Conservation (phyloP, 2,113 vertebrate genomes). For the Hemicordylus capensis region DNA sequence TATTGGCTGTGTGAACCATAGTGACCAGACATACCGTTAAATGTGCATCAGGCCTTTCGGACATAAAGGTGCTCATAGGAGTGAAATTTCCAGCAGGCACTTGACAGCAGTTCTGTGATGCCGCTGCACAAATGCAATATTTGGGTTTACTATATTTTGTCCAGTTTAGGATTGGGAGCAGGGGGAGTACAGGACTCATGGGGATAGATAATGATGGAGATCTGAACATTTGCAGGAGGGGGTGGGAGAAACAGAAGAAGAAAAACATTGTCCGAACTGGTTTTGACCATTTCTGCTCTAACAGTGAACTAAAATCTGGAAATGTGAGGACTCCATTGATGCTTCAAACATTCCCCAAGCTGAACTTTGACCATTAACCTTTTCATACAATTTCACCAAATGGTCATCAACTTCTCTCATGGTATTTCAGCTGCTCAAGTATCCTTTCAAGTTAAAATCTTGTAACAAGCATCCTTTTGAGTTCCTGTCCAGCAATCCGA, state of each 20-base stretch:
- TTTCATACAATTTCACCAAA: slow-evolving; percentile 28
- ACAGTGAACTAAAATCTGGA: rapidly evolving
- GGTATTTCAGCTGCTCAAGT: slow-evolving; percentile 45
- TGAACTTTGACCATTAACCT: slow-evolving; percentile 26
- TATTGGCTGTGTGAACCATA: too few species aligned
- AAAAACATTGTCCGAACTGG: not conserved
- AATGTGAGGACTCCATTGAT: slow-evolving; percentile 25
- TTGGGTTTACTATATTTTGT: too few species aligned
- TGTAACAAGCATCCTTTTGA: slow-evolving; percentile 57
- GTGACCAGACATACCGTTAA: too few species aligned
- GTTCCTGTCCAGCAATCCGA: slow-evolving; percentile 49
- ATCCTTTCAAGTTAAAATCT: slow-evolving; percentile 17
- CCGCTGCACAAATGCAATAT: too few species aligned
- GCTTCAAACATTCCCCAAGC: not conserved
- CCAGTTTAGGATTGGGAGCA: too few species aligned
- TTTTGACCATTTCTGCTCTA: not conserved
- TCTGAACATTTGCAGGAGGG: not conserved
- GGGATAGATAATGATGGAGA: not conserved
- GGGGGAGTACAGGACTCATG: not conserved
- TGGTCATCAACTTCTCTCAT: not conserved
- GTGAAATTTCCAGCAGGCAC: too few species aligned
- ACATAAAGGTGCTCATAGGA: too few species aligned
- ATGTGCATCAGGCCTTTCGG: too few species aligned
- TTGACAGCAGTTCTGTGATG: too few species aligned
- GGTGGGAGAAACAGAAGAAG: not conserved